Base-by-base conservation (phyloP, 1,140 invertebrate genomes). In the Heliconius eleuchia region DNA sequence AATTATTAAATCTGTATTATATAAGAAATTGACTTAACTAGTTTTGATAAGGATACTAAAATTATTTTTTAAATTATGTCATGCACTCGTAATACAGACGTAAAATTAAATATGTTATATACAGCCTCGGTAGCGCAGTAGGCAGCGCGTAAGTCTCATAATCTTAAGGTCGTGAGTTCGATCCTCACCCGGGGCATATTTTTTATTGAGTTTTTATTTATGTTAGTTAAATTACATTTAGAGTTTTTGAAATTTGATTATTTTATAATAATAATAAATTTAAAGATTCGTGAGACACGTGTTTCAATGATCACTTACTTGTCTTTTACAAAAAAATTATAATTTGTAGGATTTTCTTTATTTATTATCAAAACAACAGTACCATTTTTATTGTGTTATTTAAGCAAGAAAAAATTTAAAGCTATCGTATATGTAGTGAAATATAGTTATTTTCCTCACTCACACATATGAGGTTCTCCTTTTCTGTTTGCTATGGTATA, bases 101-200 rank as follows among this genome's bases (percentile, higher is more conserved):
- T 23, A n/a, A 60, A 60, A 60, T 60, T 23, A 3, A 60, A 2
- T 0, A 3, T 1, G 0, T 0, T 0, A 0, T 23, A 0, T 19
- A 27, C 37, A 27, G 97, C 97, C 96, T 98, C 97, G 97, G 96
- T 98, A 96, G 97, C 97, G 97, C 97, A 98, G 97, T 97, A 97
- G 97, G 97, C 96, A 98, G 97, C 97, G 97, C 97, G 97, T 98
- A 97, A 98, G 97, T 98, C 97, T 98, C 97, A 98, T 98, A 98
- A 98, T 98, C 97, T 98, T 97, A 97, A 98, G 97, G 97, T 98
- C 97, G 97, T 98, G 97, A 98, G 97, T 98, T 98, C 97, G 97
- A 98, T 97, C 97, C 97, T 98, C 97, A 98, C 97, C 89, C 90
- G 90, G 91, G 97, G 97, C 97, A 98, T 89, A 46, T 96, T 97